Evolutionary conservation across 2,888 invertebrate genomes (phyloP).

Genomic region (Amblyjoppa proteus): DNA sequence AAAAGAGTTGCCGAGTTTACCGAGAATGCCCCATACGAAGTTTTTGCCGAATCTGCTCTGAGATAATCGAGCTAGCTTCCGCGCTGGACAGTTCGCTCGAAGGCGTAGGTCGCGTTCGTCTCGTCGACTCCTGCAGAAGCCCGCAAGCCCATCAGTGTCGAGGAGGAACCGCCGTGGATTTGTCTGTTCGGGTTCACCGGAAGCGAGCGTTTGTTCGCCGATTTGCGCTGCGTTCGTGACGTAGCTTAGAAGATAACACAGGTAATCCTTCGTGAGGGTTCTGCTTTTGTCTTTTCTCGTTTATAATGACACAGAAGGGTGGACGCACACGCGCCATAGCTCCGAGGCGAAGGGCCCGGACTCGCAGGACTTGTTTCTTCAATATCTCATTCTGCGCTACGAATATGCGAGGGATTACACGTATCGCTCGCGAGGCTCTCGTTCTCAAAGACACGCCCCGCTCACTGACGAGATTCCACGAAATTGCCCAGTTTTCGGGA

Average conservation of each 20-base stretch:
- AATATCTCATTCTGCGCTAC: not conserved
- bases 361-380: slow-evolving; percentile 20
- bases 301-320: slow-evolving; percentile 75
- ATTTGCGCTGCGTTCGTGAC: not conserved
- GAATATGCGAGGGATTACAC: slow-evolving; percentile 11
- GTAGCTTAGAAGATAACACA: not conserved
- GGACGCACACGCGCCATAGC: slow-evolving; percentile 1
- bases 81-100: not conserved
- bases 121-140: not conserved
- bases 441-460: slow-evolving; percentile 73
- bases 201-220: not conserved
- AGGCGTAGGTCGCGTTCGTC: slow-evolving; percentile 2
- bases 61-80: not conserved
- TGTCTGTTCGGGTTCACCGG: slow-evolving; percentile 61
- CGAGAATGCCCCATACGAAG: not conserved
- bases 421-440: slow-evolving; percentile 2
- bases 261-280: not conserved
- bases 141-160: slow-evolving; percentile 2
- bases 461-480: slow-evolving; percentile 77
- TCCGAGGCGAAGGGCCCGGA: not conserved
- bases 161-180: slow-evolving; percentile 45
- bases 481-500: slow-evolving; percentile 78
- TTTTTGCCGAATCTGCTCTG: not conserved
- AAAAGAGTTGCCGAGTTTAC: too few relatives aligned
- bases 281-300: slow-evolving; percentile 58